These are phyloP conservation scores for Beroe forskalii DNA, from an alignment of 37 sponge, comb jelly and placozoan genomes.

Conservation along the genomic window DNA sequence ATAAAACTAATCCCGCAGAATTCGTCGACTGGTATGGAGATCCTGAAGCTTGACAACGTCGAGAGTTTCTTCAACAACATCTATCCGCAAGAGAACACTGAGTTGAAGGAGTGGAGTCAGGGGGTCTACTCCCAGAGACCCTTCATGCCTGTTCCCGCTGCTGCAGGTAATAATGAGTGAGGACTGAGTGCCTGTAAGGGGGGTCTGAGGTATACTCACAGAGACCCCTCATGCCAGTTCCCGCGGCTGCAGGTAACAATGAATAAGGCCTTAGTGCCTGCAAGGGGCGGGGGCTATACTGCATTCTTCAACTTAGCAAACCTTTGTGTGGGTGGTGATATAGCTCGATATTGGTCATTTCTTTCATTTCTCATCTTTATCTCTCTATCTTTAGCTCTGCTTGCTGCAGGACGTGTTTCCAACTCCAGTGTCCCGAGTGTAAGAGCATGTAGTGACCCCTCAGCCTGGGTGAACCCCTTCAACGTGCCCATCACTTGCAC, in stretches of 20 bases:
- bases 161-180: constrained; percentile 3
- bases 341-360: too few species aligned
- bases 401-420: neutral
- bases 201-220: neutral
- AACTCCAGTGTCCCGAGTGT: neutral
- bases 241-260: constrained; percentile 10
- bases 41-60: constrained; percentile 39
- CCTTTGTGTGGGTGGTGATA: too few species aligned
- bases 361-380: too few species aligned
- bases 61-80: constrained; percentile 41
- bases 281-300: too few species aligned
- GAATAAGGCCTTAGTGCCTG: neutral
- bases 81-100: neutral
- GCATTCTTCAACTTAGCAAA: too few species aligned
- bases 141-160: constrained; percentile 28
- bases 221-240: constrained; percentile 12
- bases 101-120: neutral
- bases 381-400: too few species aligned
- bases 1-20: neutral
- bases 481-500: too few species aligned
- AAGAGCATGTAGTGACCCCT: neutral
- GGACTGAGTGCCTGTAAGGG: neutral
- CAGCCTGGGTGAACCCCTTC: constrained; percentile 28
- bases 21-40: neutral
- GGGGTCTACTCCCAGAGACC: neutral